Evolutionary conservation across 2,888 invertebrate genomes (phyloP), one percentile per base, ranked within the genome.

Genomic region (Salticus scenicus): DNA sequence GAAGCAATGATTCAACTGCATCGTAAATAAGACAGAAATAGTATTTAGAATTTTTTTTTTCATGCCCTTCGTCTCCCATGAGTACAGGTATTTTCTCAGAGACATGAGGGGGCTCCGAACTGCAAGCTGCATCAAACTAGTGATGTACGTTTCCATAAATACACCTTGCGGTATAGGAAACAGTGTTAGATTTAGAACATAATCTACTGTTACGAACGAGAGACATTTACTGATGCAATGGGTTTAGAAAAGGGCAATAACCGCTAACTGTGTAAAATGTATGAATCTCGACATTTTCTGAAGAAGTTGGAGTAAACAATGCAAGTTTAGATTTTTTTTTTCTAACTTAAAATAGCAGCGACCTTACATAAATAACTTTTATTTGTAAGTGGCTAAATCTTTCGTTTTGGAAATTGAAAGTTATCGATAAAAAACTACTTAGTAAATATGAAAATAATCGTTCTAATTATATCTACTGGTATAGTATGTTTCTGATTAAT

Each of bases 81-180:
- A 24, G 57, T 57, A 57, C 57, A 57, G 57, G 10, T 37, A 37
- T 10, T 10, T 37, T 24, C 24, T n/a, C 0, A 24, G 24, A 20
- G 24, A 67, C 33, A 33, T 7, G 31, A 24, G 67, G 67, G 67
- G 67, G 33, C 37, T 67, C 67, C 67, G 67, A 33, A 67, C 20
- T 12, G 63, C 27, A 63, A 63, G 57, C 37, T 28, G 33, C 67
- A 67, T 31, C 31, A 31, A 24, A 37, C 37, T 33, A 24, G 33
- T 37, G 67, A 33, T 66, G 57, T 72, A 66, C 27, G 73, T 37
- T 33, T 76, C 82, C 72, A 76, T 83, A 83, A 83, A 83, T 83
- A 83, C 76, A 72, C 47, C 72, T 14, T 17, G 37, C 30, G 75
- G 41, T 76, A 83, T 76, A 71, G 76, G 76, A 66, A 24, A 41